Conservation (phyloP, 1,140 invertebrate genomes). For the Neotoxoptera formosana region DNA sequence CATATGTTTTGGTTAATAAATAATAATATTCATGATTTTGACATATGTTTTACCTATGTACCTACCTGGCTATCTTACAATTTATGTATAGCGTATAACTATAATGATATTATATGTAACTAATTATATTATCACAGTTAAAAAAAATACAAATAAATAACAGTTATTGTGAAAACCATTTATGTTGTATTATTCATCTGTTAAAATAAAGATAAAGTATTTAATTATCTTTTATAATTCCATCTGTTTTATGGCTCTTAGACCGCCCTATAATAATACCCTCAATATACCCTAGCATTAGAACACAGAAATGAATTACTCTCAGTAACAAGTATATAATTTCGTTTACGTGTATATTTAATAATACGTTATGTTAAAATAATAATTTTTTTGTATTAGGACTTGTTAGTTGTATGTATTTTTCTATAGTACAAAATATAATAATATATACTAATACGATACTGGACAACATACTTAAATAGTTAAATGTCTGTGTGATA, state of each 20-base stretch:
- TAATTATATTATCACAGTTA: conserved; percentile 8
- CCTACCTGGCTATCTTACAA: not conserved
- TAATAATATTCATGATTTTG: not conserved
- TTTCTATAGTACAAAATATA: not conserved
- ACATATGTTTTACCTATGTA: not conserved
- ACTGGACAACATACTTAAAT: not conserved
- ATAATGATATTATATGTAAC: conserved; percentile 10
- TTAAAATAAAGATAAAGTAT: conserved; percentile 26
- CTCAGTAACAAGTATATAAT: conserved; percentile 42
- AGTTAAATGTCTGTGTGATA: not conserved
- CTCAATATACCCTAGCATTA: not conserved
- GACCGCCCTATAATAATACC: conserved; percentile 30
- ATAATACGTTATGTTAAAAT: conserved; percentile 1
- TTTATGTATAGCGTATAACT: not conserved
- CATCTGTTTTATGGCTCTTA: not conserved
- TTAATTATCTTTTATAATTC: conserved; percentile 12
- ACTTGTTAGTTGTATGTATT: conserved; percentile 1
- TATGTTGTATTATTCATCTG: not conserved
- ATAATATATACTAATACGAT: not conserved
- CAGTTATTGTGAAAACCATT: not conserved
- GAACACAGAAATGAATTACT: conserved; percentile 21
- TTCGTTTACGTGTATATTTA: not conserved
- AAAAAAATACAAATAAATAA: not conserved
- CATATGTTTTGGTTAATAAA: not conserved
- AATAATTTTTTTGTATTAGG: not conserved